phyloP scores from a whole-genome alignment of 2,888 invertebrate species.

The Norana najaformis region DNA sequence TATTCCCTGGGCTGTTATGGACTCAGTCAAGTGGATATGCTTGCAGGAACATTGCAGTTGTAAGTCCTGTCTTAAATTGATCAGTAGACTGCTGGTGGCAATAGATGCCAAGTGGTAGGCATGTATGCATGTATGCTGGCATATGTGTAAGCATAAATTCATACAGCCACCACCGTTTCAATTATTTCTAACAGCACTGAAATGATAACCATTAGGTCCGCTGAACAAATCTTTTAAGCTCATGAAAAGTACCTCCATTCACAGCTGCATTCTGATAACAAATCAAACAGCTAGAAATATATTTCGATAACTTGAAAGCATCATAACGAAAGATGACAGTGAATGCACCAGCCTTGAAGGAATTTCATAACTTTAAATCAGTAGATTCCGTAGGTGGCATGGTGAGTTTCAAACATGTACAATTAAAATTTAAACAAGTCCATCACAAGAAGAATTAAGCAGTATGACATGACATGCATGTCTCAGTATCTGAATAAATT shows the following conservation, averaged over 20 bases:
- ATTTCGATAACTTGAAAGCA: not conserved
- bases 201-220: not conserved
- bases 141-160: too few relatives aligned
- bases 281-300: not conserved
- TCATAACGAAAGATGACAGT: too few relatives aligned
- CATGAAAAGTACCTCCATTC: not conserved
- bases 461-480: not conserved
- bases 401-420: too few relatives aligned
- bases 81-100: too few relatives aligned
- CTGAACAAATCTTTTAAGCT: not conserved
- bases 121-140: too few relatives aligned
- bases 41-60: too few relatives aligned
- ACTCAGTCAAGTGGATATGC: too few relatives aligned
- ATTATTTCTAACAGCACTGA: not conserved
- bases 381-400: not conserved
- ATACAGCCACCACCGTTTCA: too few relatives aligned
- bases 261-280: not conserved
- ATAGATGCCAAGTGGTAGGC: too few relatives aligned
- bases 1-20: too few relatives aligned
- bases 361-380: not conserved
- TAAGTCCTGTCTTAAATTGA: too few relatives aligned
- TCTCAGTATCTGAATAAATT: not conserved
- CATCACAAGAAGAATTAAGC: not conserved
- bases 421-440: too few relatives aligned
- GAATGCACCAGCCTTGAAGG: not conserved